Evolutionary conservation across 2,797 vertebrate genomes (phyloP).

Genomic region (Pipistrellus pipistrellus): DNA sequence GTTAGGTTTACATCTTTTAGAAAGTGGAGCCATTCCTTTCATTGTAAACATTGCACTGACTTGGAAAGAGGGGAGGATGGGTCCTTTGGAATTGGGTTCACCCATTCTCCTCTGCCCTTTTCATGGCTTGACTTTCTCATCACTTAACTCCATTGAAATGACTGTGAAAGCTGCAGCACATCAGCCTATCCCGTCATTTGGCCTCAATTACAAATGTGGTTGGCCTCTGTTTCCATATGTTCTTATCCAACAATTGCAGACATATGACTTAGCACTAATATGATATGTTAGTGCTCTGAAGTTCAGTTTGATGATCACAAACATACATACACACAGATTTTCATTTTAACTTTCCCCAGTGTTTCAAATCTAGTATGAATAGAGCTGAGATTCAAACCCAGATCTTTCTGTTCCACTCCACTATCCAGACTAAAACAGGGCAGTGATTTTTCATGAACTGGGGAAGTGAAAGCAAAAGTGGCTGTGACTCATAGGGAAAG

Average conservation of each 20-base stretch:
- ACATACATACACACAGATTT: not conserved
- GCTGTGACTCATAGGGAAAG: not conserved
- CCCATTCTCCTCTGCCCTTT: not conserved
- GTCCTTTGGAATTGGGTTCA: not conserved
- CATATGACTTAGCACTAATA: not conserved
- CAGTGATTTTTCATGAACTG: not conserved
- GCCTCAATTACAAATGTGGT: not conserved
- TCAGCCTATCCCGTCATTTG: not conserved
- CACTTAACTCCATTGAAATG: not conserved
- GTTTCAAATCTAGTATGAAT: not conserved
- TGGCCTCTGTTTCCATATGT: not conserved
- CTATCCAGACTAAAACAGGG: not conserved
- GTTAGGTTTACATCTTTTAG: not conserved
- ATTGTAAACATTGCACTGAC: not conserved
- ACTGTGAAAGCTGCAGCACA: not conserved
- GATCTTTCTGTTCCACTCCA: not conserved
- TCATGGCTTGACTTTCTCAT: not conserved
- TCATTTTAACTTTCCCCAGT: not conserved
- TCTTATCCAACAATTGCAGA: not conserved
- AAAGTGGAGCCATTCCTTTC: not conserved
- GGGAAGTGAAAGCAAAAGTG: not conserved
- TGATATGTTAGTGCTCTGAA: not conserved
- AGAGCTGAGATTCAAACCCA: conserved; percentile 9
- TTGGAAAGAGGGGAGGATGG: not conserved
- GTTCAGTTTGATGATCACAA: not conserved